These are phyloP conservation scores for Volucella bombylans DNA, from an alignment of 2,888 invertebrate genomes.

Conservation along the genomic window DNA sequence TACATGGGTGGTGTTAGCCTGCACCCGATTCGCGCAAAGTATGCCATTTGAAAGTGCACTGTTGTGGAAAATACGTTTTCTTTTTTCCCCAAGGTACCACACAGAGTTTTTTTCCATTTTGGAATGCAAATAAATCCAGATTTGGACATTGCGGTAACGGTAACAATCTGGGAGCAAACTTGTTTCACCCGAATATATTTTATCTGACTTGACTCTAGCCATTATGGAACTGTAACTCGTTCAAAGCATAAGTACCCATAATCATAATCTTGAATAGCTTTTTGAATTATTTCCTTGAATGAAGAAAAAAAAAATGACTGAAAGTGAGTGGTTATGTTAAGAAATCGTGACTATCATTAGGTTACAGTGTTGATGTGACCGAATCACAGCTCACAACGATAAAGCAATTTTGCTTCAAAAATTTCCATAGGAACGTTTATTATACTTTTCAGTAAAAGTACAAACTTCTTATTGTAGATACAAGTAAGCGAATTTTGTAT, in stretches of 20 bases:
- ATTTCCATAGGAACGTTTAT: no score
- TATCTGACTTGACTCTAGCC: not conserved
- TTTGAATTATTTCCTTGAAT: slow-evolving; percentile 31
- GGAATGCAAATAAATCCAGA: slow-evolving; percentile 11
- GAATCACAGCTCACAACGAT: slow-evolving; percentile 3
- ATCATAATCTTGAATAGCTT: slow-evolving; percentile 30
- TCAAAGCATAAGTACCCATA: slow-evolving; percentile 10
- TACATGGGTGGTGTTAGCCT: slow-evolving; percentile 1
- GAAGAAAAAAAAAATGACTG: slow-evolving; percentile 13
- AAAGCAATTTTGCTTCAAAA: not conserved
- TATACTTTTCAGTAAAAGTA: no score
- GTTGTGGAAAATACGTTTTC: slow-evolving; percentile 26
- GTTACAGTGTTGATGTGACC: not conserved
- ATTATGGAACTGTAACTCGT: slow-evolving; percentile 27
- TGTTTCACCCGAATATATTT: not conserved
- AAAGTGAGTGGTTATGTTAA: slow-evolving; percentile 31
- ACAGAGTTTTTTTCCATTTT: not conserved
- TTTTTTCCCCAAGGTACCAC: slow-evolving; percentile 18
- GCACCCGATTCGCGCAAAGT: slow-evolving; percentile 18
- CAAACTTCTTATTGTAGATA: no score
- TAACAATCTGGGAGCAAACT: not conserved
- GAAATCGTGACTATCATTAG: slow-evolving; percentile 23
- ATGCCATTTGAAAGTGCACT: slow-evolving; percentile 20
- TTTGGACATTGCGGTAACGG: slow-evolving; percentile 1
- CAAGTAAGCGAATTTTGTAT: no score